Base-by-base conservation (phyloP, 2,113 vertebrate species). In the Penelope pileata region DNA sequence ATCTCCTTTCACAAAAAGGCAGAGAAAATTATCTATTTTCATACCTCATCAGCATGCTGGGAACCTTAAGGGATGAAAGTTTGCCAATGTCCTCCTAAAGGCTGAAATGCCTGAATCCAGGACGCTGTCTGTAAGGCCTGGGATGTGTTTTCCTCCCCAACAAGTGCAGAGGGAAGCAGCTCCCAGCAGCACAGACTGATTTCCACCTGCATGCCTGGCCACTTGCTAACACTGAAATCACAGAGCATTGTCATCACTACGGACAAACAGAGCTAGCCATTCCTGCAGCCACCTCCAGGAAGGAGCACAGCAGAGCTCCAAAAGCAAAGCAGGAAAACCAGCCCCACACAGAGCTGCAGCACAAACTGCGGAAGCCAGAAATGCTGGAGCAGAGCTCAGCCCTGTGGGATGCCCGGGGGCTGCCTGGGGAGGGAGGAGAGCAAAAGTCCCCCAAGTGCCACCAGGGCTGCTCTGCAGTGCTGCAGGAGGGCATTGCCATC, bases 401-500 rank as follows among this genome's bases (percentile, higher is more conserved):
- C 36, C 23, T 32, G 34, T 1, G 8, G 36, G 66, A n/a, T 5
- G 30, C 70, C 62, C 53, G 9, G 47, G 27, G 14, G 7, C n/a
- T 45, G 16, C 38, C 47, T 10, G 48, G 30, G 18, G 50, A 58
- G 7, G 42, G 29, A 24, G 59, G 40, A 17, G 30, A 8, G 30
- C 54, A 58, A n/a, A 56, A 50, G 67, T 83, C 79, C 59, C 64
- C 54, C 0, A 16, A 51, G 34, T 54, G 83, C 40, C 90, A 58
- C 21, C 69, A 9, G 6, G 13, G 38, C 60, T 18, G 80, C 34
- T 42, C 1, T 1, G 81, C 74, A 2, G 50, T 81, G 91, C 73
- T 3, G 94, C 89, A 60, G 96, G 86, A 91, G 58, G 86, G 91
- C 29, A 75, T 95, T 97, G 94, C 94, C 94, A 96, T 94, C 96